Conservation (phyloP, 2,113 vertebrate genomes). For the Blennius ocellaris region DNA sequence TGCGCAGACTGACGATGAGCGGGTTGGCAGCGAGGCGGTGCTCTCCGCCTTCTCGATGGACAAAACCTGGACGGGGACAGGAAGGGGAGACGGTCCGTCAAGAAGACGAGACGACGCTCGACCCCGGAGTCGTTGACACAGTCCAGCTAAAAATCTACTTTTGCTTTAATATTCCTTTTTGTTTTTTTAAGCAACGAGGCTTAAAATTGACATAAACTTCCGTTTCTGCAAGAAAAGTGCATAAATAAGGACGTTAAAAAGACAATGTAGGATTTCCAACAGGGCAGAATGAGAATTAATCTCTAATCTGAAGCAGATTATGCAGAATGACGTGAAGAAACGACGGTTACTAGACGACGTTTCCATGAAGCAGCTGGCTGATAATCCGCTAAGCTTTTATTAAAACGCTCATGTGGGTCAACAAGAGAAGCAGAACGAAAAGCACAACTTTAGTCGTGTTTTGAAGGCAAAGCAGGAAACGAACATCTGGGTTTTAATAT, state of each 20-base stretch:
- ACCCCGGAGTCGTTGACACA: too few relatives aligned
- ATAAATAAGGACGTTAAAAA: not conserved
- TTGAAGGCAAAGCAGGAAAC: too few relatives aligned
- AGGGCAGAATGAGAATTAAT: not conserved
- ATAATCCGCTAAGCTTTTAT: too few relatives aligned
- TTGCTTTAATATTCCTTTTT: too few relatives aligned
- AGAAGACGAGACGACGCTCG: too few relatives aligned
- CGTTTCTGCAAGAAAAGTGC: not conserved
- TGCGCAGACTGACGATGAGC: conserved; percentile 91
- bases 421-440: not conserved
- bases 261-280: not conserved
- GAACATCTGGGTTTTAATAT: too few relatives aligned
- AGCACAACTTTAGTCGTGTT: not conserved
- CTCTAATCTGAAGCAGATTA: not conserved
- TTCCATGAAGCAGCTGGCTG: not conserved
- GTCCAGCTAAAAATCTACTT: too few relatives aligned
- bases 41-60: conserved; percentile 95
- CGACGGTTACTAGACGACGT: not conserved
- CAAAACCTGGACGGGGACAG: conserved; percentile 84
- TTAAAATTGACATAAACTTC: not conserved
- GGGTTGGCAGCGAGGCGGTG: conserved; percentile 90
- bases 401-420: too few relatives aligned
- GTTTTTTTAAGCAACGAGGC: too few relatives aligned
- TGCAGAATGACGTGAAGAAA: conserved; percentile 2
- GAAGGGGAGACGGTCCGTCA: too few relatives aligned